Conservation (phyloP, 2,888 invertebrate genomes). For the Strigamia transsilvanica region DNA sequence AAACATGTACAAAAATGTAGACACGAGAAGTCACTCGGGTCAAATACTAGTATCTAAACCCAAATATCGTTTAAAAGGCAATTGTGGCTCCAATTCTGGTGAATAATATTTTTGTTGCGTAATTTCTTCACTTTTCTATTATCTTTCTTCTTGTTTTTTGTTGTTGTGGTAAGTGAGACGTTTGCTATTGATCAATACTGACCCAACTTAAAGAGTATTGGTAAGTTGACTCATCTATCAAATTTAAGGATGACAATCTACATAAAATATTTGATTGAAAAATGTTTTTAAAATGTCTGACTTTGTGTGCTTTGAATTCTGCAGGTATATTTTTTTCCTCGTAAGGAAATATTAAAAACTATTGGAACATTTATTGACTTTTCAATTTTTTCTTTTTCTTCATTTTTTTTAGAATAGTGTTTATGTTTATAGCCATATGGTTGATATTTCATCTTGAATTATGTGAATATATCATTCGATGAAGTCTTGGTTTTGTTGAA, state of each 20-base stretch:
- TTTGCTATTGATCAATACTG: not conserved
- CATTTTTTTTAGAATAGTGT: constrained; percentile 9
- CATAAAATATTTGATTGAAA: not conserved
- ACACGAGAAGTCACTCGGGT: no score
- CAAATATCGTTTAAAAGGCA: no score
- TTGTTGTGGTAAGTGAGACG: not conserved
- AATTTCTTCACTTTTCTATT: not conserved
- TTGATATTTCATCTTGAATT: constrained; percentile 45
- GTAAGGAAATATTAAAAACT: constrained; percentile 13
- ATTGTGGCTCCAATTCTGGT: not conserved
- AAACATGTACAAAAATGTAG: no score
- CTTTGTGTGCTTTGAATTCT: no score
- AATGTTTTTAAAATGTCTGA: no score
- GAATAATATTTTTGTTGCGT: not conserved
- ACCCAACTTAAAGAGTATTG: not conserved
- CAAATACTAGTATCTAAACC: no score
- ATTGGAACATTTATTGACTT: constrained; percentile 9
- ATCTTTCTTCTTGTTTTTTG: not conserved
- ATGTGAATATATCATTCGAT: constrained; percentile 14
- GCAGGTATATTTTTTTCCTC: not conserved
- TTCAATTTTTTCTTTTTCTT: not conserved
- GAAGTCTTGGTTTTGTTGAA: not conserved
- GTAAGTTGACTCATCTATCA: not conserved
- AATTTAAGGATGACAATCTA: not conserved
- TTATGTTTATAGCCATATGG: constrained; percentile 16